Conservation (phyloP, 2,113 vertebrate species). For the Sorex fumeus region DNA sequence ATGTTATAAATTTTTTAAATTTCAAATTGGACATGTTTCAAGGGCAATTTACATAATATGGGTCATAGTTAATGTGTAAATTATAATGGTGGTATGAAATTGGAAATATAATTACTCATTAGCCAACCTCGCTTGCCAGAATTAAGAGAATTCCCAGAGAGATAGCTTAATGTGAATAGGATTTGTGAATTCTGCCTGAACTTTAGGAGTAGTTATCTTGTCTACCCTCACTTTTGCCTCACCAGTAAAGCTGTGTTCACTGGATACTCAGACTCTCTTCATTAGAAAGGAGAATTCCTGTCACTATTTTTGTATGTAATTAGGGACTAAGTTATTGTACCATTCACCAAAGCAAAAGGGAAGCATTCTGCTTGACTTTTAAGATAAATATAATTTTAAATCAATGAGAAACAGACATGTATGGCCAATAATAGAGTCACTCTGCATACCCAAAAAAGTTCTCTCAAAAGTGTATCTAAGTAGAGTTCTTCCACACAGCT, state of each 20-base stretch:
- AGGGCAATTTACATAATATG: constrained; percentile 78
- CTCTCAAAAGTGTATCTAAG: constrained; percentile 51
- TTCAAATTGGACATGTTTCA: constrained; percentile 74
- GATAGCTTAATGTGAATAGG: constrained; percentile 46
- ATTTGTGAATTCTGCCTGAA: constrained; percentile 62
- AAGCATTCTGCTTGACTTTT: constrained; percentile 47
- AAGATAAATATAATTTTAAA: constrained; percentile 12
- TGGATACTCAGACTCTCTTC: background rate
- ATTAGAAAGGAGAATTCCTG: constrained; percentile 37
- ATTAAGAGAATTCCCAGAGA: constrained; percentile 70
- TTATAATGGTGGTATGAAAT: constrained; percentile 74
- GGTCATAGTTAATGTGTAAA: constrained; percentile 77
- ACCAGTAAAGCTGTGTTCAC: background rate
- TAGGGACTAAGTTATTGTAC: background rate
- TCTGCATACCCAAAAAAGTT: background rate
- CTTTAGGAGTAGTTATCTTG: constrained; percentile 49
- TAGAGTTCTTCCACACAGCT: constrained; percentile 5
- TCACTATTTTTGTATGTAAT: background rate
- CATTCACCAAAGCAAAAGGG: constrained; percentile 36
- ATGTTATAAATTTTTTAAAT: constrained; percentile 52
- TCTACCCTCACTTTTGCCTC: background rate
- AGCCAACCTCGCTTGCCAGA: constrained; percentile 52
- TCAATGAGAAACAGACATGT: background rate
- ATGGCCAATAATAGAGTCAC: background rate
- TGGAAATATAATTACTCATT: constrained; percentile 82